Conservation (phyloP, 2,888 invertebrate species). For the Hemicrepidius hirtus region DNA sequence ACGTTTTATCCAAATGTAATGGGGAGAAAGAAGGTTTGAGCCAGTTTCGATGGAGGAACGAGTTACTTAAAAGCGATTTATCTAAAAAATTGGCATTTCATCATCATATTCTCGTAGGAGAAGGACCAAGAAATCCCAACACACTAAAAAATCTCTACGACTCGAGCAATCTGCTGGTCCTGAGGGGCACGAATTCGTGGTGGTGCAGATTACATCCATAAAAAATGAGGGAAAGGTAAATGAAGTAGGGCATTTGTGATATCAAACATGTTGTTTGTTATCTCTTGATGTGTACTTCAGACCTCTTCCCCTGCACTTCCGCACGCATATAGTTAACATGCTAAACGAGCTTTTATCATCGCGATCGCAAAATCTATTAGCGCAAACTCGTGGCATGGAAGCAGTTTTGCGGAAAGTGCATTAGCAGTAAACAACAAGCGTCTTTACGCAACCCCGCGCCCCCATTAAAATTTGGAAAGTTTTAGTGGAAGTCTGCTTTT, state of each 20-base stretch:
- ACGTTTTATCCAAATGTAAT: constrained; percentile 10
- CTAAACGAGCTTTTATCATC: constrained; percentile 47
- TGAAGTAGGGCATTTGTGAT: constrained; percentile 47
- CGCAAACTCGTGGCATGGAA: constrained; percentile 32
- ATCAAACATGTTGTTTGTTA: constrained; percentile 45
- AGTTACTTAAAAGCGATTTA: constrained; percentile 31
- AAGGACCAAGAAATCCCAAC: constrained; percentile 23
- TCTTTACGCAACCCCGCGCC: constrained; percentile 37
- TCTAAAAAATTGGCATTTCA: constrained; percentile 37
- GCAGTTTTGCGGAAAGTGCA: constrained; percentile 45
- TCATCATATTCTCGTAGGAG: constrained; percentile 27
- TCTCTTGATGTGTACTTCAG: constrained; percentile 39
- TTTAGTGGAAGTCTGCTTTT: constrained; percentile 41
- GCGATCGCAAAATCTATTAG: constrained; percentile 49
- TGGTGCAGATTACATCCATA: constrained; percentile 44
- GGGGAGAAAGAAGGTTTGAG: too few relatives aligned
- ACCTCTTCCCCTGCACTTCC: constrained; percentile 37
- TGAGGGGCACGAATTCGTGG: constrained; percentile 9
- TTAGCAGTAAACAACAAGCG: constrained; percentile 50
- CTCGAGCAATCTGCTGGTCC: constrained; percentile 27
- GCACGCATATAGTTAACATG: constrained; percentile 42
- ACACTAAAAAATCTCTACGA: constrained; percentile 35
- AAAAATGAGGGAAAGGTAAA: constrained; percentile 46
- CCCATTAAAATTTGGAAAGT: constrained; percentile 50
- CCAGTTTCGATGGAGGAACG: not conserved